Evolutionary conservation across 2,113 vertebrate species (phyloP), one percentile per base, ranked within the genome.

Genomic region (Natator depressus): DNA sequence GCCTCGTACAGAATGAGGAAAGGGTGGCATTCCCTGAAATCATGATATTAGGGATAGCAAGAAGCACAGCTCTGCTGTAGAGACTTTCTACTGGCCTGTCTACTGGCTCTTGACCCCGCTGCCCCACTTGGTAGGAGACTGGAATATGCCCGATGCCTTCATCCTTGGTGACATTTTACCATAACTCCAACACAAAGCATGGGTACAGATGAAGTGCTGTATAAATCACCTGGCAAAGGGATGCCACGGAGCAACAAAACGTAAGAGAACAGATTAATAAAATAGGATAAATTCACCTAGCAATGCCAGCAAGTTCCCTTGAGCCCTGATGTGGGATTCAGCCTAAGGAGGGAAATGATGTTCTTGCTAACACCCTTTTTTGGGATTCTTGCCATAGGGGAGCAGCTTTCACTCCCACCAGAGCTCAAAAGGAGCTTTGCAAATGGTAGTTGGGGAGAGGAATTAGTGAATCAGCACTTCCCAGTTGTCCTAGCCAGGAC

Each of bases 401-500:
- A 62, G 54, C 2, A 31, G 3, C 11, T 38, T 14, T 0, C 62
- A 0, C 3, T 50, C 0, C 19, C 10, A 78, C 83, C 8, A 69
- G 0, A 80, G 85, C 3, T 85, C 16, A 62, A 0, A 17, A 1
- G 2, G 7, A 88, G 1, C 12, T 75, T 31, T 57, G 82, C 38
- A 79, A 89, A 84, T 0, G 6, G 10, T 69, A 1, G 1, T 46
- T 82, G 3, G 3, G 16, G 0, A 75, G 0, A 1, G 3, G 5
- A 80, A 1, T 31, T 11, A 65, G 3, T 29, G 8, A 75, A 81
- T 5, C 7, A 91, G 29, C 6, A 50, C 1, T 42, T 2, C 1
- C 0, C 3, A 46, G 1, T 0, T 9, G 8, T 55, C 1, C 2
- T 69, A 69, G 2, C 2, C 54, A 6, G 29, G 1, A 47, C 2